Base-by-base conservation (phyloP, 1,140 invertebrate genomes). In the Polypedilum vanderplanki region DNA sequence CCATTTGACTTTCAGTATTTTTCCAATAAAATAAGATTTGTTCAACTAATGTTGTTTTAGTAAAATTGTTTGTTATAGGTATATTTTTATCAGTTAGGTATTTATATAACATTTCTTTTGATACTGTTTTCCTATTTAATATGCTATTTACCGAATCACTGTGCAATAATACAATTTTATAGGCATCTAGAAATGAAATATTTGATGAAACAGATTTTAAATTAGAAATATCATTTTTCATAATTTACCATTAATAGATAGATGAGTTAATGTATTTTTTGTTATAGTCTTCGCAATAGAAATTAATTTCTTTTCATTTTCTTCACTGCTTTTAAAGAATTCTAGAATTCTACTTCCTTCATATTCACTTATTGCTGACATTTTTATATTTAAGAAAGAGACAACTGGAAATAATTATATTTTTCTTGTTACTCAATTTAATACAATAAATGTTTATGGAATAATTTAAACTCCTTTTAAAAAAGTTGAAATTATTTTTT, bases 21-120 rank as follows among this genome's bases (percentile, higher is more conserved):
- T 81, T 79, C 85, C 85, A 86, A 73, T 79, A 82, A 17, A 82
- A 75, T 4, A 83, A 77, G 17, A 85, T 80, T 67, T 78, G 79
- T 73, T 82, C 80, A 7, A 86, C 78, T 3, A 87, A 75, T 74
- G 83, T 80, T 17, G 79, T 76, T 81, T 87, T 87, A 7, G 83
- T 85, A 7, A 83, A 81, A 73, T 84, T 81, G 1, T 82, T 76
- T 9, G 77, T 76, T 1, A 84, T 77, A 9, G 79, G 73, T 10
- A 85, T 77, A 41, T 81, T 77, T 33, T 81, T 82, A 0, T 78
- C 77, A 76, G 85, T 80, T 8, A 85, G 76, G 77, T 86, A 87
- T 67, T 79, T 79, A 74, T 85, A 86, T 0, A 87, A 75, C 20
- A 85, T 74, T 73, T 84, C 83, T 75, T 79, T 82, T 0, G 85